Evolutionary conservation across 1,140 invertebrate species (phyloP).

Genomic region (Caenorhabditis tropicalis): DNA sequence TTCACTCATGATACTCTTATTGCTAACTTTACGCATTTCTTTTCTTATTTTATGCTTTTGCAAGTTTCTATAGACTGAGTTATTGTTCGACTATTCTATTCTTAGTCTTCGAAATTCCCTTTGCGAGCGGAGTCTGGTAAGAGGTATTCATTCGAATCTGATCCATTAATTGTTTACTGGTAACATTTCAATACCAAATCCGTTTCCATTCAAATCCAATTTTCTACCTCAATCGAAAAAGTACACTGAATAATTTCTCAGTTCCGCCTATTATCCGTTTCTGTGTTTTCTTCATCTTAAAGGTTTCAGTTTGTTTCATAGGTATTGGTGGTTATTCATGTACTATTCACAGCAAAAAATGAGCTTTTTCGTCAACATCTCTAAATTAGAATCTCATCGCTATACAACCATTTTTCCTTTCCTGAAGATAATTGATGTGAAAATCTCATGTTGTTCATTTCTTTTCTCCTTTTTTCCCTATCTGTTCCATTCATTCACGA

Average conservation of each 20-base stretch:
- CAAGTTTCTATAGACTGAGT: background rate
- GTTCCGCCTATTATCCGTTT: background rate
- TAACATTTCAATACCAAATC: background rate
- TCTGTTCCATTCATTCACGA: constrained; percentile 22
- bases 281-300: background rate
- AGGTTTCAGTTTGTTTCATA: background rate
- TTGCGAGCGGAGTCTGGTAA: background rate
- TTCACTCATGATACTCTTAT: background rate
- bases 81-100: background rate
- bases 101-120: background rate
- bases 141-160: background rate
- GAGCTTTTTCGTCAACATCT: constrained; percentile 20
- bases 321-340: constrained; percentile 7
- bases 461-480: background rate
- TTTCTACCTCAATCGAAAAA: background rate
- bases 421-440: background rate
- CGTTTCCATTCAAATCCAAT: background rate
- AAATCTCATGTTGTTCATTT: background rate
- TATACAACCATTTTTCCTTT: background rate
- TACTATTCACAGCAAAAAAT: background rate
- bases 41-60: background rate
- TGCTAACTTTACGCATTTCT: background rate
- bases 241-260: background rate
- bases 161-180: constrained; percentile 6
- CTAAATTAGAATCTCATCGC: background rate